Evolutionary conservation across 1,140 invertebrate species (phyloP), one percentile per base, ranked within the genome.

Genomic region (Papilio helenus): DNA sequence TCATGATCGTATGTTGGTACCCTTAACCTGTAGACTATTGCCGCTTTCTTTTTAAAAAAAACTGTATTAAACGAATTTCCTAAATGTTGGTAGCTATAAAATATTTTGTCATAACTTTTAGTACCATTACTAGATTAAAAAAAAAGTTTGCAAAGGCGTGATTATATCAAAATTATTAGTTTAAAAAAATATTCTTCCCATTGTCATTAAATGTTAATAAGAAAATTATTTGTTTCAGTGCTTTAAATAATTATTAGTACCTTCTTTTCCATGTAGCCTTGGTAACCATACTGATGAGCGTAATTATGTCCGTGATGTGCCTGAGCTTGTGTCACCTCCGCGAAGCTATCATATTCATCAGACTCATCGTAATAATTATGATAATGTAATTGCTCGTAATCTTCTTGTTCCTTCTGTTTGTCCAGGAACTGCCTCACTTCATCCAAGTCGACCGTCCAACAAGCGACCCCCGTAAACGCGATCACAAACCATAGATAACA

Each of bases 391-490:
- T 34, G 51, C 65, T 29, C 26, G 73, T 77, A 49, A 49, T 82
- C 44, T 23, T 83, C 65, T 7, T 72, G 44, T 23, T 82, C 58
- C 20, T 84, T 83, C 4, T 68, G 42, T 4, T 83, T 71, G 16
- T 85, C 78, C 61, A 85, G 82, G 72, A 83, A 86, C 51, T 85
- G 87, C 42, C 90, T 81, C 55, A 89, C 85, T 85, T 88, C 88
- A 49, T 86, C 84, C 78, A 91, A 81, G 80, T 93, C 88, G 20
- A 91, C 84, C 1, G 89, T 93, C 91, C 91, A 93, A 49, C 87
- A 73, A 5, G 77, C 49, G 29, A 89, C 86, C 77, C 86, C 73
- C 71, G 83, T 76, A 10, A 84, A 79, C 61, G 78, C 79, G n/a
- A 79, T 77, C 58, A 83, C 44, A 82, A 79, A 68, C 74, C 20